Percentiles rank a stretch among this genome's conserved stretches.
phyloP scores from a whole-genome alignment of 2,113 vertebrate genomes.

The Agapornis roseicollis region DNA sequence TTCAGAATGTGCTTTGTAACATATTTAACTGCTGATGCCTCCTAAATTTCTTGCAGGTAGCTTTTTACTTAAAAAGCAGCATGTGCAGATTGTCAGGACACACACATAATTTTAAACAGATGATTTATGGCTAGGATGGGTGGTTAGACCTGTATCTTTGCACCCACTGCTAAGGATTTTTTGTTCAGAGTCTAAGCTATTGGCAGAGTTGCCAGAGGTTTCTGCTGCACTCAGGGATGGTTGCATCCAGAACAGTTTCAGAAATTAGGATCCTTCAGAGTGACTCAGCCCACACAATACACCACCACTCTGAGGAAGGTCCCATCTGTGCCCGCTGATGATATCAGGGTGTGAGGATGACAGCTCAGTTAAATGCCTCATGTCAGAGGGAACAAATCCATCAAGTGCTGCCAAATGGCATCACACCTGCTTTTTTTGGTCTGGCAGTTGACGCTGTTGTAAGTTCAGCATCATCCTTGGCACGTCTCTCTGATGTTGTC shows the following conservation, averaged over 20 bases:
- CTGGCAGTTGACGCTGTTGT: not conserved
- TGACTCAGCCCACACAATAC: not conserved
- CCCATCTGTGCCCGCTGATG: not conserved
- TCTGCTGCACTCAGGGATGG: not conserved
- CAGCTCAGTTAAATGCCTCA: not conserved
- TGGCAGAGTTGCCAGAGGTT: not conserved
- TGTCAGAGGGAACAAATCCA: not conserved
- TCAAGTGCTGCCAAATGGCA: not conserved
- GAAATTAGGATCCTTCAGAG: not conserved
- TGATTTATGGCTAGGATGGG: not conserved
- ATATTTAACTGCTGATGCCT: not conserved
- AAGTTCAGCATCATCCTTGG: fast-evolving
- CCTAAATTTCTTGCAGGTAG: not conserved
- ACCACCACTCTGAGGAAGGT: not conserved
- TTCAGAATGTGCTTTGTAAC: not conserved
- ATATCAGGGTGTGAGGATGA: not conserved
- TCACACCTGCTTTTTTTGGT: not conserved
- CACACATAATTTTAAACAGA: not conserved
- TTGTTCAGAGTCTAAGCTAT: not conserved
- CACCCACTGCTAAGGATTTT: not conserved
- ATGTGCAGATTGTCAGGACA: not conserved
- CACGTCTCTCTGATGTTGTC: not conserved
- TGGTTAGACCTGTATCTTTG: not conserved
- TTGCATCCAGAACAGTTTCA: not conserved
- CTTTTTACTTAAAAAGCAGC: not conserved